Conservation (phyloP, 2,888 invertebrate species). For the Apodemia mormo region DNA sequence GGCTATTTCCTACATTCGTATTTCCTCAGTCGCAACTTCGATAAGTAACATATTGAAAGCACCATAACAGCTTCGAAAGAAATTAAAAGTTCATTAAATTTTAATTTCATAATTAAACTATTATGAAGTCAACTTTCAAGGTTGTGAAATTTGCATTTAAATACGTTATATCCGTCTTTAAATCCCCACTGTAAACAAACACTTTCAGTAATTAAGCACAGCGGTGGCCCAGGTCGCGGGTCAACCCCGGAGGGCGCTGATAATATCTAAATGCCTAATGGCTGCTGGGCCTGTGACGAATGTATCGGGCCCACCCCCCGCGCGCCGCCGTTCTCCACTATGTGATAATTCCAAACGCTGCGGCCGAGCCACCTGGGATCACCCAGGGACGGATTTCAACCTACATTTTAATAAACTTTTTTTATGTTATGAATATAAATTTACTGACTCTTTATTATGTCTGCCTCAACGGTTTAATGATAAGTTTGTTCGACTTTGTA, state of each 20-base stretch:
- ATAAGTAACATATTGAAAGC: neutral
- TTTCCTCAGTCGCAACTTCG: neutral
- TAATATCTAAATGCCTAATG: slow-evolving; percentile 83
- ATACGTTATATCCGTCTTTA: slow-evolving; percentile 22
- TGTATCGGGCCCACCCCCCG: slow-evolving; percentile 67
- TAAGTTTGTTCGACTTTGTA: too few relatives aligned
- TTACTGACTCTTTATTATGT: neutral
- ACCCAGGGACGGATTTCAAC: slow-evolving; percentile 64
- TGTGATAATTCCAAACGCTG: slow-evolving; percentile 83
- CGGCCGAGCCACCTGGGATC: slow-evolving; percentile 82
- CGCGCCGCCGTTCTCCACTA: slow-evolving; percentile 71
- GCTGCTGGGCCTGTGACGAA: slow-evolving; percentile 82
- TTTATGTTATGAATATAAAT: slow-evolving; percentile 11
- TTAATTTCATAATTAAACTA: slow-evolving; percentile 18
- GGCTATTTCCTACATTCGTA: too few relatives aligned
- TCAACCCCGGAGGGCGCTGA: slow-evolving; percentile 73
- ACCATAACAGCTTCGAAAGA: neutral
- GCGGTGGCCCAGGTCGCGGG: slow-evolving; percentile 72
- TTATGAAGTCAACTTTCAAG: slow-evolving; percentile 37
- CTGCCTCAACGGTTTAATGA: too few relatives aligned
- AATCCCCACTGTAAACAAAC: slow-evolving; percentile 54
- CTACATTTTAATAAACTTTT: slow-evolving; percentile 26
- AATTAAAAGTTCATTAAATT: neutral
- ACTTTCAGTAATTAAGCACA: slow-evolving; percentile 79
- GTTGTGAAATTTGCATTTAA: slow-evolving; percentile 15